phyloP scores from a whole-genome alignment of 2,113 vertebrate species.

The Rostratula benghalensis region DNA sequence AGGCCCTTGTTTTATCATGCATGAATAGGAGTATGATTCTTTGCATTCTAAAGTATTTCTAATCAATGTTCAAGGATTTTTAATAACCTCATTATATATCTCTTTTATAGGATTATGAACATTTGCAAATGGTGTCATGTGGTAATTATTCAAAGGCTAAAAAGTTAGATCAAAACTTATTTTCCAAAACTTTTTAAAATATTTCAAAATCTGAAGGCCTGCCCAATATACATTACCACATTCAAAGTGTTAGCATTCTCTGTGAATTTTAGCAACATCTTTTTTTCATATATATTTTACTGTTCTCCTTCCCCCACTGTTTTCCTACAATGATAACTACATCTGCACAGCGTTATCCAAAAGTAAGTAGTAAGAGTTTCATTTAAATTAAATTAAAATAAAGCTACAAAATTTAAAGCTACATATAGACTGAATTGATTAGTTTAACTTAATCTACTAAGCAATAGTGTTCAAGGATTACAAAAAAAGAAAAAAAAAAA shows the following conservation, averaged over 20 bases:
- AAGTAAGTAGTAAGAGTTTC: not conserved
- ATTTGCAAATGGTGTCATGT: not conserved
- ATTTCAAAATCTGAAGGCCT: not conserved
- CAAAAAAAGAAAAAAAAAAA: not conserved
- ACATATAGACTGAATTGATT: rapidly evolving
- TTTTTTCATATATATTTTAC: not conserved
- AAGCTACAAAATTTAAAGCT: not conserved
- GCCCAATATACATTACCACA: not conserved
- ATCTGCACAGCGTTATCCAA: not conserved
- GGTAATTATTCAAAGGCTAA: not conserved
- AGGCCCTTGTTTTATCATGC: not conserved
- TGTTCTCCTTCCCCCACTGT: not conserved
- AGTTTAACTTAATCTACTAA: not conserved
- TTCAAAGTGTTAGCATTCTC: not conserved
- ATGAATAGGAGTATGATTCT: not conserved
- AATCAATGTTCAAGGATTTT: conserved; percentile 23
- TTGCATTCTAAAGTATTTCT: conserved; percentile 7
- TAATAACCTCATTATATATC: not conserved
- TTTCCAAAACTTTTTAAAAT: not conserved
- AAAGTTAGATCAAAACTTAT: not conserved
- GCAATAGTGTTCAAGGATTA: not conserved
- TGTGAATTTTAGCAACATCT: not conserved
- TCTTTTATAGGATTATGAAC: not conserved
- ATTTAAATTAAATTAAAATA: not conserved
- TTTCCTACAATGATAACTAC: not conserved